Evolutionary conservation across 2,888 invertebrate species (phyloP), one percentile per base, ranked within the genome.

Genomic region (Helicoverpa assulta): DNA sequence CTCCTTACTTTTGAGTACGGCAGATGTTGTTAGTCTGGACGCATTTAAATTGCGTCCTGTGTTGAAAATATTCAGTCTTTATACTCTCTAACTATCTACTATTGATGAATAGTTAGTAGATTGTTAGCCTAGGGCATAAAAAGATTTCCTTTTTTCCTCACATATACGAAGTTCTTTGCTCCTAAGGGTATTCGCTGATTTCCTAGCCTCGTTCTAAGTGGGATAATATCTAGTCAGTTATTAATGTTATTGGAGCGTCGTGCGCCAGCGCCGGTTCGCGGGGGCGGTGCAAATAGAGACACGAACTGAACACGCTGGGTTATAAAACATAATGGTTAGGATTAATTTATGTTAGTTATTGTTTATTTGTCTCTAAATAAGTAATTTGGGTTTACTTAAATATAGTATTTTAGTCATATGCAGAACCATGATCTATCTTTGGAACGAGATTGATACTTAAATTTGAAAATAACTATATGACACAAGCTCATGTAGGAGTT

Each of bases 271-370:
- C 75, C 65, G 55, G 40, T n/a, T 6, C 40, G 68, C 64, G 74
- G 70, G 77, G 81, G 78, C 76, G 76, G 76, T 67, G 75, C 80
- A 79, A 82, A 87, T 85, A 81, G 80, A 87, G 81, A 76, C 85
- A 78, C 70, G 37, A 61, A 55, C 63, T 60, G 74, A 73, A 73
- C 74, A 64, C 67, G 62, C 68, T 68, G 43, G 26, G 47, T 55
- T 70, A 62, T 76, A 63, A 60, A 77, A 65, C 63, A 76, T 60
- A 70, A 80, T 76, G 76, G 70, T 77, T 70, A 59, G n/a, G 8
- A 57, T 47, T 69, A 82, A 78, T 73, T 14, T 14, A 61, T 40
- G 43, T 61, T 66, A 64, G 66, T 76, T 70, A 70, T 70, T 67
- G 54, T 21, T 40, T 70, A 53, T 71, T 64, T 14, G 19, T 26